These are phyloP conservation scores for Eupithecia centaureata DNA, from an alignment of 2,888 invertebrate genomes.

Conservation along the genomic window DNA sequence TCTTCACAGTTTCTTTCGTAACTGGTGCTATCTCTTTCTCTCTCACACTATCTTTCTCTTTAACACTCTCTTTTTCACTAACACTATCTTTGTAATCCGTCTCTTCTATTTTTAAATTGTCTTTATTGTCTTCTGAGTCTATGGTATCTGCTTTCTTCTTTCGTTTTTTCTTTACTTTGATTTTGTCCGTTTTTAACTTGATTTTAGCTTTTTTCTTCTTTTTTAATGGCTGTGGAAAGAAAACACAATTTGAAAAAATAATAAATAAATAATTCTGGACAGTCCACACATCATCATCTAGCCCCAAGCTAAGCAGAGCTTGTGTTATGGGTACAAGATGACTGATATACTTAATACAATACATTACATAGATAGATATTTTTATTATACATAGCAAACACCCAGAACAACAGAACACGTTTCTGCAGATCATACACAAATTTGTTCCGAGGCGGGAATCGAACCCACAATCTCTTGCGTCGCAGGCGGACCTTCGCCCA, in stretches of 20 bases:
- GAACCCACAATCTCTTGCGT: no score
- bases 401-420: no score
- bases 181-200: slow-evolving; percentile 36
- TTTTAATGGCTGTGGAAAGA: slow-evolving; percentile 32
- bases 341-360: no score
- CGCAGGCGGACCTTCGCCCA: no score
- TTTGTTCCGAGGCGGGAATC: no score
- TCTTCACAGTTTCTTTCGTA: not conserved
- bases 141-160: slow-evolving; percentile 13
- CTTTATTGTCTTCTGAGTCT: not conserved
- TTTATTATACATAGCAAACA: no score
- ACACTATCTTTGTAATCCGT: not conserved
- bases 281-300: not conserved
- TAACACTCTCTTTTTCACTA: not conserved
- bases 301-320: no score
- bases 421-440: no score
- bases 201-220: slow-evolving; percentile 46
- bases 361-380: no score
- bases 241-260: not conserved
- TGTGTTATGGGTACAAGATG: no score
- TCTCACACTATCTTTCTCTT: not conserved
- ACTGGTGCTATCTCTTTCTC: not conserved
- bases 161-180: slow-evolving; percentile 42
- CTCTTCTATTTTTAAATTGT: slow-evolving; percentile 17
- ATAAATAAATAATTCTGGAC: not conserved